phyloP scores from a whole-genome alignment of 2,113 vertebrate genomes.

The Bos indicus region DNA sequence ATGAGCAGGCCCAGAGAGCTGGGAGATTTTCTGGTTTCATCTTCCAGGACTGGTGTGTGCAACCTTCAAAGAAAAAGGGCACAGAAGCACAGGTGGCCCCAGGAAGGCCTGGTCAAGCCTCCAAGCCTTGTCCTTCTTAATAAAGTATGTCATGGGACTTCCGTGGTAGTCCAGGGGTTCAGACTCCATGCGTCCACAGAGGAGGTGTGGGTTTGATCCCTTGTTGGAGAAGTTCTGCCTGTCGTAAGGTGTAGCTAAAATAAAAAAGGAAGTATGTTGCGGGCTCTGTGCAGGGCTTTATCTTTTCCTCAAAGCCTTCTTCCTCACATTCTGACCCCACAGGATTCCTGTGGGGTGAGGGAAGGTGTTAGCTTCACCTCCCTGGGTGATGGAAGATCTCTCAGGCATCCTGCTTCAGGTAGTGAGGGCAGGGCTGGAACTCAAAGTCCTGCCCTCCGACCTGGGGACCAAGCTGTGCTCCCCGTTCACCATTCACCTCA shows the following conservation, averaged over 20 bases:
- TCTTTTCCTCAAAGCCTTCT: background rate
- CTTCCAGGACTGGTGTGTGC: background rate
- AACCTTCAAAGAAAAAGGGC: background rate
- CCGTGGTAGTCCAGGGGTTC: background rate
- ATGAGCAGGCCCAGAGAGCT: background rate
- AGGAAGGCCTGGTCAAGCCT: background rate
- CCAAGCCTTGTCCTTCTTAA: background rate
- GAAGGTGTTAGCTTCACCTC: background rate
- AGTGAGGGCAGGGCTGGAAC: background rate
- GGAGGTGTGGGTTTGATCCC: background rate
- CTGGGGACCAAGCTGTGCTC: background rate
- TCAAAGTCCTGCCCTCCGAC: background rate
- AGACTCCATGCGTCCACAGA: background rate
- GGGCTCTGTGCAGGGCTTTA: background rate
- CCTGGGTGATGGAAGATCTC: background rate
- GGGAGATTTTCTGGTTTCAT: background rate
- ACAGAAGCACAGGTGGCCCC: background rate
- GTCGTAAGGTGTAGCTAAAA: background rate
- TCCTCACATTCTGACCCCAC: background rate
- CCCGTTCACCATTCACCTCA: background rate
- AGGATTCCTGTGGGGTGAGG: background rate
- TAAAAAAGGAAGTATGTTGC: background rate
- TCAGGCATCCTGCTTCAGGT: background rate
- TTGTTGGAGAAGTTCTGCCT: background rate
- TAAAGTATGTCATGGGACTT: background rate